Evolutionary conservation across 2,797 vertebrate species (phyloP).

Genomic region (Todus mexicanus): DNA sequence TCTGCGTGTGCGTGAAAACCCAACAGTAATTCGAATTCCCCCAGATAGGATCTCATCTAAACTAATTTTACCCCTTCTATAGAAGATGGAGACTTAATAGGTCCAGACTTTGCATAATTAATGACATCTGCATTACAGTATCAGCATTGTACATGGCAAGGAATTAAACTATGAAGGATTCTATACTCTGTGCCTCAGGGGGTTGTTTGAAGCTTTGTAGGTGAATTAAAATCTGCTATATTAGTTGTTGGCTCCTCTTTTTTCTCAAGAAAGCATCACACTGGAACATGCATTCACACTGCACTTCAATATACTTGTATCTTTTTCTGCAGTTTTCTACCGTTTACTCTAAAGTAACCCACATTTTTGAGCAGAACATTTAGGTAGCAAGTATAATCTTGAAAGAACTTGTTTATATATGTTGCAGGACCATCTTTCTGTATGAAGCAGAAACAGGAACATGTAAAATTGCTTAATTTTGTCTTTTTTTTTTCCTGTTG

Average conservation of each 20-base stretch:
- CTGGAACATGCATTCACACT: neutral
- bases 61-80: neutral
- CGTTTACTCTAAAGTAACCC: neutral
- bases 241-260: neutral
- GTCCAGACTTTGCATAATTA: neutral
- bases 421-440: neutral
- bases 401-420: neutral
- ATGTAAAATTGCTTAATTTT: neutral
- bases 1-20: neutral
- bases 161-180: neutral
- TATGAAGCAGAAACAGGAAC: neutral
- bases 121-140: fast-evolving
- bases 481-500: neutral
- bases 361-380: neutral
- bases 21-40: neutral
- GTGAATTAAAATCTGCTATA: neutral
- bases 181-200: neutral
- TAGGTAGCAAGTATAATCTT: neutral
- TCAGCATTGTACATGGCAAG: fast-evolving
- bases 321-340: neutral
- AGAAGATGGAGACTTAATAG: neutral
- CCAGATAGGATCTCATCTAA: neutral
- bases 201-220: neutral
- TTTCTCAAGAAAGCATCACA: neutral
- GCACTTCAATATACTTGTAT: neutral